A percentile compares a stretch with the other conserved stretches of the same genome.
Evolutionary conservation across 2,888 invertebrate genomes (phyloP).

Genomic region (Malacosoma neustria): DNA sequence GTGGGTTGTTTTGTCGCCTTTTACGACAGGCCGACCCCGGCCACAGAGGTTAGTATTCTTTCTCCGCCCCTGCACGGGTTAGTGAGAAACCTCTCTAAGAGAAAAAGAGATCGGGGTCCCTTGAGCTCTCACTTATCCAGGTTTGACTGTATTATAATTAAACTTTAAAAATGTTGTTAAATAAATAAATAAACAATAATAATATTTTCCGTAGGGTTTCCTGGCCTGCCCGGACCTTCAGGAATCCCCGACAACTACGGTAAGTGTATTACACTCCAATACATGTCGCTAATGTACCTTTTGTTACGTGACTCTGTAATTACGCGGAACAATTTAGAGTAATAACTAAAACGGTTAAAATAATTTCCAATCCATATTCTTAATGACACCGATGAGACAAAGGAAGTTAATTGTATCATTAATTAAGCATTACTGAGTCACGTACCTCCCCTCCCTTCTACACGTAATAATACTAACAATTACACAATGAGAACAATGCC

Average conservation of each 20-base stretch:
- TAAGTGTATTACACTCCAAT: slow-evolving; percentile 78
- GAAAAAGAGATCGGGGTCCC: too few species aligned
- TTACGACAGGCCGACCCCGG: too few species aligned
- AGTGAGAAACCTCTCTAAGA: too few species aligned
- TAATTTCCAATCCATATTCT: slow-evolving; percentile 28
- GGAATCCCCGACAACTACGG: slow-evolving; percentile 91
- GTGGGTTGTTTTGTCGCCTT: too few species aligned
- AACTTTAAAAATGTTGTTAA: too few species aligned
- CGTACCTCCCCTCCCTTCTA: slow-evolving; percentile 32
- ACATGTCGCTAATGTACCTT: slow-evolving; percentile 25
- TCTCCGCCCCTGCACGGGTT: too few species aligned
- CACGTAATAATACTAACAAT: slow-evolving; percentile 59
- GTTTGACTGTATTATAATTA: too few species aligned
- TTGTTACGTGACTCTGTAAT: slow-evolving; percentile 41
- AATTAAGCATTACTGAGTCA: slow-evolving; percentile 61
- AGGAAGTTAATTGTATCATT: slow-evolving; percentile 36
- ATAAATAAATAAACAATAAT: too few species aligned
- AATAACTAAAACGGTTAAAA: slow-evolving; percentile 30
- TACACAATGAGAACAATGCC: slow-evolving; percentile 47
- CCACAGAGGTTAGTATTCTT: too few species aligned
- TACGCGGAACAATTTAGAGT: slow-evolving; percentile 21
- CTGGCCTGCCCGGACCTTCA: slow-evolving; percentile 86
- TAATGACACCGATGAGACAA: slow-evolving; percentile 32
- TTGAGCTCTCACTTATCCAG: too few species aligned
- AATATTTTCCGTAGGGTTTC: slow-evolving; percentile 78